Percentiles rank a stretch among this genome's conserved stretches.
Conservation (phyloP, 2,797 vertebrate species). For the Mus minutoides region DNA sequence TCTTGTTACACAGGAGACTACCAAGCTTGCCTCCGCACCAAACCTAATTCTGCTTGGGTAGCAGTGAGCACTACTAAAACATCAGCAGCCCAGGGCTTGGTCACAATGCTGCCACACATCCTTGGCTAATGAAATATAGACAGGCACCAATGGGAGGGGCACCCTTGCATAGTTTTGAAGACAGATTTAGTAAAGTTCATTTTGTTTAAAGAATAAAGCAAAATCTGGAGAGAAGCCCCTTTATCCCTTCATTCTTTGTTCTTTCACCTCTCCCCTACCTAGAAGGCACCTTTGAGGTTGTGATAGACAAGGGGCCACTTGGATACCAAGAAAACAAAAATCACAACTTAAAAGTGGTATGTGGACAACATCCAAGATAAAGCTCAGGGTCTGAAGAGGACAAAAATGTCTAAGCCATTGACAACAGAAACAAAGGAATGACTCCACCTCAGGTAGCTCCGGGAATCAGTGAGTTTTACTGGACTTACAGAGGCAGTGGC, state of each 20-base stretch:
- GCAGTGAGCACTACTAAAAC: background rate
- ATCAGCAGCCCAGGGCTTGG: background rate
- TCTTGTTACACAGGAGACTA: accelerated
- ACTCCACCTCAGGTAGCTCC: background rate
- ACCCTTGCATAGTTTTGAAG: background rate
- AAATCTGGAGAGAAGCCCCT: background rate
- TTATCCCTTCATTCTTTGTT: background rate
- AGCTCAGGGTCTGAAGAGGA: background rate
- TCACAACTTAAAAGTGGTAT: background rate
- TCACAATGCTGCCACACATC: background rate
- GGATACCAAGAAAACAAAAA: background rate
- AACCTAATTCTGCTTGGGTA: background rate
- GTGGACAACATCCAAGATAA: background rate
- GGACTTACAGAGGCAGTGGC: background rate
- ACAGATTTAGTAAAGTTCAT: background rate
- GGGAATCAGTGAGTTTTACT: background rate
- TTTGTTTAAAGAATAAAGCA: background rate
- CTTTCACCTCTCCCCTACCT: background rate
- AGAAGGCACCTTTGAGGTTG: background rate
- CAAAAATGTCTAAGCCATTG: background rate
- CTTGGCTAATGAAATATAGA: background rate
- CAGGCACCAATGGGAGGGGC: background rate
- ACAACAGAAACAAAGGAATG: background rate
- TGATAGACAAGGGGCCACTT: background rate
- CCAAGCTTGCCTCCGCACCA: background rate